Conservation (phyloP, 2,888 invertebrate genomes). For the Eupithecia centaureata region DNA sequence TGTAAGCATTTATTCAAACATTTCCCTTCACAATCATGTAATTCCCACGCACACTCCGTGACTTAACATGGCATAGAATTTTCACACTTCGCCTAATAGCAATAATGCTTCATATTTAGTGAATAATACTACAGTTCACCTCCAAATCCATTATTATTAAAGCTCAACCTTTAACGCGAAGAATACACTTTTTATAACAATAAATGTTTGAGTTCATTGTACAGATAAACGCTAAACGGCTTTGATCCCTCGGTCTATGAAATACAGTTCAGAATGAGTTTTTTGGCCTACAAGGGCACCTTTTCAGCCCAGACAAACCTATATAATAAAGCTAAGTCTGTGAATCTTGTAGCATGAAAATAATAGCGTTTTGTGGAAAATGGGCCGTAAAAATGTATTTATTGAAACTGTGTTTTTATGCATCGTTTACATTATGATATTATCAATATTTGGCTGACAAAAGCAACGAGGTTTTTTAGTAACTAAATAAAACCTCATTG, state of each 20-base stretch:
- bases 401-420: constrained; percentile 1
- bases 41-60: not conserved
- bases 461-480: too few species aligned
- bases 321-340: constrained; percentile 31
- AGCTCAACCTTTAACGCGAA: constrained; percentile 45
- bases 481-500: too few species aligned
- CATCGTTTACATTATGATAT: not conserved
- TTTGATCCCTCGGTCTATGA: constrained; percentile 12
- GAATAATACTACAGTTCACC: constrained; percentile 28
- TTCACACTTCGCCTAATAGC: constrained; percentile 21
- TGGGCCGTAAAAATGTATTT: constrained; percentile 5
- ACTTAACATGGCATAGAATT: not conserved
- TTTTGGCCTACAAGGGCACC: constrained; percentile 29
- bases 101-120: constrained; percentile 30
- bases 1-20: not conserved
- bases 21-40: not conserved
- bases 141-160: constrained; percentile 31
- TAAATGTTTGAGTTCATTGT: constrained; percentile 41
- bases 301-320: constrained; percentile 31
- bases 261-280: constrained; percentile 22
- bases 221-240: constrained; percentile 29
- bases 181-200: constrained; percentile 46
- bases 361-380: constrained; percentile 19
- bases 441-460: not conserved
- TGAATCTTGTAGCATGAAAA: constrained; percentile 20